Conservation (phyloP, 2,797 vertebrate genomes). For the Gallinago nigripennis region DNA sequence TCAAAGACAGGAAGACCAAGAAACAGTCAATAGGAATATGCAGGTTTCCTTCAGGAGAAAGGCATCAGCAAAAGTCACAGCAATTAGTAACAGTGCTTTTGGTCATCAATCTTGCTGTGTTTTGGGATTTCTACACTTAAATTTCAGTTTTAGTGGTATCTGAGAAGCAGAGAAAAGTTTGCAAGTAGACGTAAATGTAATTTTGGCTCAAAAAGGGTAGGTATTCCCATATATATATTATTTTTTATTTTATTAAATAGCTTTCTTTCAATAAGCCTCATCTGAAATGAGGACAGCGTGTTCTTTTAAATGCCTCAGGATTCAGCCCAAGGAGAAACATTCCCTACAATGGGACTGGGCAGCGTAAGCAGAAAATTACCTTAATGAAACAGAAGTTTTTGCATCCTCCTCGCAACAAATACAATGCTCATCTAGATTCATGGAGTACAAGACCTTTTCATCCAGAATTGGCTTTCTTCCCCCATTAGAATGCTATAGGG, state of each 20-base stretch:
- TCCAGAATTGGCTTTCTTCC: background rate
- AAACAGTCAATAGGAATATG: background rate
- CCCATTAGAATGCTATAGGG: slow-evolving; percentile 1
- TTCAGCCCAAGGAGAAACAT: background rate
- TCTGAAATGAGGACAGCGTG: too few relatives aligned
- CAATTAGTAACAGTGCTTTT: background rate
- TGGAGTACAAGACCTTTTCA: background rate
- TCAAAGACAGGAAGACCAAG: background rate
- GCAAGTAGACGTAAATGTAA: background rate
- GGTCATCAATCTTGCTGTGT: background rate
- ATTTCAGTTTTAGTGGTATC: rapidly evolving
- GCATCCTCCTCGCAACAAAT: background rate
- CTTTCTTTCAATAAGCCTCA: background rate
- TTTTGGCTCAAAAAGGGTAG: background rate
- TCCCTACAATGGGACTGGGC: background rate
- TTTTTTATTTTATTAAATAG: background rate
- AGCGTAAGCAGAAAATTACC: background rate
- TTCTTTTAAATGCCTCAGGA: too few relatives aligned
- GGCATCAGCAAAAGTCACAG: background rate
- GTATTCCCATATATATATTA: too few relatives aligned
- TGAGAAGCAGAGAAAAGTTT: background rate
- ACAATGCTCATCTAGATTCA: background rate
- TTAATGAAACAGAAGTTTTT: background rate
- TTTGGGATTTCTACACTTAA: background rate
- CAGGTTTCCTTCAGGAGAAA: background rate